These are phyloP conservation scores for Nymphalis polychloros DNA, from an alignment of 2,888 invertebrate species.

Conservation along the genomic window DNA sequence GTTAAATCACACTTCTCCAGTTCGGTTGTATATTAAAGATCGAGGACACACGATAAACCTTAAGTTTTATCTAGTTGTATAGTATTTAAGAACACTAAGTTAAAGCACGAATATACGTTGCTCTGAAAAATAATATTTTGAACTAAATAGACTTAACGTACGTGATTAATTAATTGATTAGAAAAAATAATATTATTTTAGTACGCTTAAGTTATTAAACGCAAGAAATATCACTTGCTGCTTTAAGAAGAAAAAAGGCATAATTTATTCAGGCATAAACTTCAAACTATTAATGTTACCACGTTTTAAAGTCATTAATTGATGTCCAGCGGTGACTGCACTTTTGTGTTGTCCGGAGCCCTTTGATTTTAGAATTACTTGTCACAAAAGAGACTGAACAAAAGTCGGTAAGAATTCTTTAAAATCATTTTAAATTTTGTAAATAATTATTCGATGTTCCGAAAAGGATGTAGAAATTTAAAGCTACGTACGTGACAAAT, in stretches of 20 bases:
- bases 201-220: background rate
- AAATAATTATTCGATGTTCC: background rate
- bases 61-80: background rate
- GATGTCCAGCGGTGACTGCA: conserved; percentile 59
- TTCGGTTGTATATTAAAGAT: background rate
- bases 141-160: background rate
- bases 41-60: background rate
- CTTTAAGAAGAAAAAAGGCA: background rate
- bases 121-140: background rate
- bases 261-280: background rate
- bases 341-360: conserved; percentile 42
- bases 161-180: background rate
- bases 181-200: background rate
- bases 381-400: conserved; percentile 47
- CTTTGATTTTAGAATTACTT: conserved; percentile 51
- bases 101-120: background rate
- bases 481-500: conserved; percentile 8
- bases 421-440: conserved; percentile 6
- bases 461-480: conserved; percentile 5
- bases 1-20: background rate
- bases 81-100: background rate
- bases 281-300: conserved; percentile 18
- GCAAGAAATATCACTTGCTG: background rate
- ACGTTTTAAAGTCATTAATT: conserved; percentile 57
- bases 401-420: conserved; percentile 30